phyloP scores from a whole-genome alignment of 2,113 vertebrate genomes.

The Chlamydotis undulata region DNA sequence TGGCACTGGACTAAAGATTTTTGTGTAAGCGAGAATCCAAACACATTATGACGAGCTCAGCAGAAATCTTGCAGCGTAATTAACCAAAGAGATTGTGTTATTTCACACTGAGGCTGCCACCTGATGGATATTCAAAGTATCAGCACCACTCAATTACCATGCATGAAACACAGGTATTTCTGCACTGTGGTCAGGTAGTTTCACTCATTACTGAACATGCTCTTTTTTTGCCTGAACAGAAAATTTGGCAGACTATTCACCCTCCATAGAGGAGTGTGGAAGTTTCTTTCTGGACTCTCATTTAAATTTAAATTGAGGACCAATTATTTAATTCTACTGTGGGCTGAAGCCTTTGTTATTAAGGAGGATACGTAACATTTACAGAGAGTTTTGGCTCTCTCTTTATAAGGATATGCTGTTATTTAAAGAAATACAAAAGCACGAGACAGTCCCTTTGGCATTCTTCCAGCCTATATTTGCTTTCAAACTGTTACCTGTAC shows the following conservation, averaged over 20 bases:
- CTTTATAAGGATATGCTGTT: background rate
- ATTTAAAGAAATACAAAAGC: background rate
- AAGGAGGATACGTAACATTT: background rate
- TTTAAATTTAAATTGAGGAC: background rate
- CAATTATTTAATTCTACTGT: background rate
- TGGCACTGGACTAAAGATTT: background rate
- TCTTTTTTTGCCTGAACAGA: background rate
- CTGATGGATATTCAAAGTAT: background rate
- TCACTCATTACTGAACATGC: rapidly evolving
- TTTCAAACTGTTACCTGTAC: background rate
- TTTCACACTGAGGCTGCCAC: background rate
- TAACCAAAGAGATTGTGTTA: background rate
- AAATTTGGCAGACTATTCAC: background rate
- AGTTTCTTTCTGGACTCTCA: background rate
- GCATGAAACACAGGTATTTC: rapidly evolving
- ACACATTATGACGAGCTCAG: rapidly evolving
- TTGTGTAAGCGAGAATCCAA: rapidly evolving
- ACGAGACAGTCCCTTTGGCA: background rate
- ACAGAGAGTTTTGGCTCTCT: background rate
- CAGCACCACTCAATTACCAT: background rate
- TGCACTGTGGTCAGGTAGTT: background rate
- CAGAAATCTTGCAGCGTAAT: rapidly evolving
- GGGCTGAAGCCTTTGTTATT: background rate
- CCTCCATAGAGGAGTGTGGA: rapidly evolving
- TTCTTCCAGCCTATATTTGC: background rate